Conservation (phyloP, 2,113 vertebrate species). For the Cervus canadensis region DNA sequence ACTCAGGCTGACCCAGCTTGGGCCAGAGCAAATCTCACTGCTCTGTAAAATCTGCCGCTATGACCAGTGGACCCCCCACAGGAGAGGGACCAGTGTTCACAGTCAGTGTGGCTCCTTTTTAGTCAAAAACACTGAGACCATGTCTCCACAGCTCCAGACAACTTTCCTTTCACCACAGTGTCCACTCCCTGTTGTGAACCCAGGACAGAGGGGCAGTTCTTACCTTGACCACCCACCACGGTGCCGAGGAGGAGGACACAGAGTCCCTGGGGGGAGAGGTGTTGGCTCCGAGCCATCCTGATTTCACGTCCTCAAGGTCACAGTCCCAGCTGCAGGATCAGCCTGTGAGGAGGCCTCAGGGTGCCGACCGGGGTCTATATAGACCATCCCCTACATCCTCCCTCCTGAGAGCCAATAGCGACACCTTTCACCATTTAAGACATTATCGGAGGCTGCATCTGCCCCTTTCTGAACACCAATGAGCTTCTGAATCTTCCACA, state of each 20-base stretch:
- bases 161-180: background rate
- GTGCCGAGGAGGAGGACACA: background rate
- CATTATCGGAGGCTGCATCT: too few species aligned
- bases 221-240: background rate
- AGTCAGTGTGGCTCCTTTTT: background rate
- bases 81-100: background rate
- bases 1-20: background rate
- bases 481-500: too few species aligned
- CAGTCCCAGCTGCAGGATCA: background rate
- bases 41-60: background rate
- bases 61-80: fast-evolving
- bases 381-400: background rate
- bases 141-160: background rate
- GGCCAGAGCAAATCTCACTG: background rate
- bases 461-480: too few species aligned
- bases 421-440: background rate
- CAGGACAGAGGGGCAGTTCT: background rate
- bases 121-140: background rate
- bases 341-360: background rate
- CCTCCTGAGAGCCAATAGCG: background rate
- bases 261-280: fast-evolving
- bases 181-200: background rate
- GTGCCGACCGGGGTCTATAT: fast-evolving
- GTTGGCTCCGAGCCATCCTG: background rate
- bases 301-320: background rate